Base-by-base conservation (phyloP, 2,797 vertebrate genomes). In the Caiman crocodilus region DNA sequence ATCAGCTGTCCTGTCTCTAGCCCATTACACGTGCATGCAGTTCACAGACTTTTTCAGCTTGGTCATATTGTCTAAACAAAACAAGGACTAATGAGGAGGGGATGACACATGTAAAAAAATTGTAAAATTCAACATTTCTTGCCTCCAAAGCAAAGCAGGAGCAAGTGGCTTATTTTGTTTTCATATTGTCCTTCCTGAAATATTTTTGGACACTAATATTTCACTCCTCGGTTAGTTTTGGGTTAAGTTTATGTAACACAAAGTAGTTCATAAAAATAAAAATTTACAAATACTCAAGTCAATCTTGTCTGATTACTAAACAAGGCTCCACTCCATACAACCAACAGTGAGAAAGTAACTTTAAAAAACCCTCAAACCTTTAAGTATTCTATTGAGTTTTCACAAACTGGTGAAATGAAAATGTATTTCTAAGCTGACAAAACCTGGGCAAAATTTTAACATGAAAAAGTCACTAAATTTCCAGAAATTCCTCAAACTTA, bases 51-150 rank as follows among this genome's bases (percentile, higher is more conserved):
- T 35, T 4, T 42, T 35, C 10, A 71, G 67, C 35, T 5, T 14
- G 21, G 20, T 42, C 67, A 15, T 42, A 42, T 7, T 23, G 12
- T 65, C 79, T 12, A 42, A 91, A 2, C 20, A 83, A 85, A 26
- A 59, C 14, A 64, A 82, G 89, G 61, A 26, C 32, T 35, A 79
- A 10, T 3, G 6, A 73, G 76, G 14, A 12, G 1, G 0, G 7
- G 1, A 7, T 30, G 30, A 56, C 64, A 23, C 0, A 0, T 9
- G 7, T 30, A 65, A 16, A 71, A 77, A 2, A 5, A 35, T 87
- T 76, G 32, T 57, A 55, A 74, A 92, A 81, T 28, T 71, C 35
- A 71, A 42, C 21, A 42, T 71, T 71, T 71, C 32, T 71, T 32
- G 26, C 17, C 1, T 35, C 82, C 42, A 4, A 2, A 84, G 28